Percentiles rank a stretch among this genome's conserved stretches.
phyloP scores from a whole-genome alignment of 2,888 invertebrate species.

The Tridacna crocea region DNA sequence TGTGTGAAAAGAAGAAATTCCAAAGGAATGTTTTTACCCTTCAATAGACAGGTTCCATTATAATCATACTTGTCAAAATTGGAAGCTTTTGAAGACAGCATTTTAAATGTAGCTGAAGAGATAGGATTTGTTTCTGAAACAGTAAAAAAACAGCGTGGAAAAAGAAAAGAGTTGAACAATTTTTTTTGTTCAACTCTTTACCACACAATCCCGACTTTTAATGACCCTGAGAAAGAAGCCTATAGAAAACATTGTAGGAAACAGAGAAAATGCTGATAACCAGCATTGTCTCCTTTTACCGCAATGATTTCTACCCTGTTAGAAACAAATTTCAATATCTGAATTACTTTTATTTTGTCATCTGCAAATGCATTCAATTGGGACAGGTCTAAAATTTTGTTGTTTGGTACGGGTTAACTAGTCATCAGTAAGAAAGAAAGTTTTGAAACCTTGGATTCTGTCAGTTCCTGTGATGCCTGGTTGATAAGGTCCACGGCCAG shows the following conservation, averaged over 20 bases:
- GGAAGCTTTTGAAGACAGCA: too few relatives aligned
- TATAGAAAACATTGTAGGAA: background rate
- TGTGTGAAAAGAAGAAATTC: too few relatives aligned
- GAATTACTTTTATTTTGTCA: too few relatives aligned
- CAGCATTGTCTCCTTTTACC: background rate
- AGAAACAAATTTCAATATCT: too few relatives aligned
- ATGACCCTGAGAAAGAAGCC: background rate
- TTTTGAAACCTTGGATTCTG: slow-evolving; percentile 83
- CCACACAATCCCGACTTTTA: background rate
- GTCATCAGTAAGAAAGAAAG: background rate
- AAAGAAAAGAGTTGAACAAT: too few relatives aligned
- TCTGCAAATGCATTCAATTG: background rate
- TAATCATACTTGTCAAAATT: too few relatives aligned
- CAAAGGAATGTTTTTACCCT: too few relatives aligned
- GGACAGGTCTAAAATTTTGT: background rate
- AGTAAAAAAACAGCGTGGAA: too few relatives aligned
- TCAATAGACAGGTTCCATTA: too few relatives aligned
- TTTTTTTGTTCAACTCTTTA: too few relatives aligned
- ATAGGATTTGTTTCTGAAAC: too few relatives aligned
- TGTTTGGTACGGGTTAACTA: background rate
- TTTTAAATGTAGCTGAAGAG: too few relatives aligned
- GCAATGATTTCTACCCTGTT: background rate
- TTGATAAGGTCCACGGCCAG: slow-evolving; percentile 88
- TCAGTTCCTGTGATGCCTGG: slow-evolving; percentile 90
- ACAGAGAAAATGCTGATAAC: background rate